Evolutionary conservation across 2,888 invertebrate genomes (phyloP).

Genomic region (Resseliella maxima): DNA sequence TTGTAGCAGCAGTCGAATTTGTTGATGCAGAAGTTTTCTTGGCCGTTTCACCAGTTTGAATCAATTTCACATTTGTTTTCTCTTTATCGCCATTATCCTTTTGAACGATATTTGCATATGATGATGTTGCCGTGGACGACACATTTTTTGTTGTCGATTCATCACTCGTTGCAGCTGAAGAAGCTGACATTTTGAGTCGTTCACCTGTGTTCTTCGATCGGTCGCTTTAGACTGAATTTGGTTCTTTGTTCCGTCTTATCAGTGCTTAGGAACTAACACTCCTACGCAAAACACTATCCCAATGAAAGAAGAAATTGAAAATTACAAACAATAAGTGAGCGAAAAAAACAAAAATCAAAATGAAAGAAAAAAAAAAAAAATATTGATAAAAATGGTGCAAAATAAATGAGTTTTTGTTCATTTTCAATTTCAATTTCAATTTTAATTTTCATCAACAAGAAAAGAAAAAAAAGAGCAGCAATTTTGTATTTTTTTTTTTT

Average conservation of each 20-base stretch:
- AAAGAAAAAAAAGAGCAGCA: no score
- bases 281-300: slow-evolving; percentile 4
- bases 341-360: background rate
- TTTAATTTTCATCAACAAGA: no score
- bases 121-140: slow-evolving; percentile 69
- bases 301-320: background rate
- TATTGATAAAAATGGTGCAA: background rate
- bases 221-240: slow-evolving; percentile 30
- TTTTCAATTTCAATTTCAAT: background rate
- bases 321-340: background rate
- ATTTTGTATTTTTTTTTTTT: no score
- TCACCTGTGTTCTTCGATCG: slow-evolving; percentile 46
- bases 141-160: slow-evolving; percentile 17
- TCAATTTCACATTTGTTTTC: slow-evolving; percentile 72
- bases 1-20: slow-evolving; percentile 25
- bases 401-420: background rate
- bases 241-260: slow-evolving; percentile 33
- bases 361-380: background rate
- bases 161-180: slow-evolving; percentile 40
- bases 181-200: slow-evolving; percentile 53
- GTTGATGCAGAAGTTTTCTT: background rate
- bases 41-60: slow-evolving; percentile 13
- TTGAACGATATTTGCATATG: slow-evolving; percentile 78
- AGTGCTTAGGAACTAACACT: slow-evolving; percentile 26
- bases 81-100: slow-evolving; percentile 68